Conservation (phyloP, 2,888 invertebrate genomes). For the Barypeithes pellucidus region DNA sequence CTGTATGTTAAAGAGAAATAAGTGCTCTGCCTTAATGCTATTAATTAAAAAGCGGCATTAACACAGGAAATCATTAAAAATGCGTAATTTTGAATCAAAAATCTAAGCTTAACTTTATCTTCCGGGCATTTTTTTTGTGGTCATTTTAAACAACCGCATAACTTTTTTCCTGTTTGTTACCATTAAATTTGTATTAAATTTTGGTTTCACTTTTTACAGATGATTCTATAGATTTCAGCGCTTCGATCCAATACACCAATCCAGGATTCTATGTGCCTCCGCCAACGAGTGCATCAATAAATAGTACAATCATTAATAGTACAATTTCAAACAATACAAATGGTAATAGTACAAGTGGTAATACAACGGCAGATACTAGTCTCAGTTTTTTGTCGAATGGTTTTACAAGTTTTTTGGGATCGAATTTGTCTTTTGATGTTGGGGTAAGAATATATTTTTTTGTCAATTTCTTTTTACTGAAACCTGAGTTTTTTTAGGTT, state of each 20-base stretch:
- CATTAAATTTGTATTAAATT: no score
- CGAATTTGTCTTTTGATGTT: constrained; percentile 51
- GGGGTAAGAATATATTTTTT: constrained; percentile 35
- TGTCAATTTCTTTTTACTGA: background rate
- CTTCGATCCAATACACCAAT: constrained; percentile 60
- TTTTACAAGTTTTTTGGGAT: constrained; percentile 75
- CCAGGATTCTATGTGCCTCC: constrained; percentile 71
- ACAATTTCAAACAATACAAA: constrained; percentile 21
- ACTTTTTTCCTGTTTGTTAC: no score
- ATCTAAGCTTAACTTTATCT: no score
- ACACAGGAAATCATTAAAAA: no score
- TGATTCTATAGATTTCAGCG: constrained; percentile 44
- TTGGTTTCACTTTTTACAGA: constrained; percentile 44
- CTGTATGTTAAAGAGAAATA: no score
- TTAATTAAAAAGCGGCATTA: no score
- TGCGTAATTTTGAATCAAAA: no score
- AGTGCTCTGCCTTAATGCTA: no score
- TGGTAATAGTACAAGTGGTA: constrained; percentile 24
- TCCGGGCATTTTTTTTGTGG: no score
- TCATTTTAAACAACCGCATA: no score
- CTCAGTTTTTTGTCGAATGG: constrained; percentile 70
- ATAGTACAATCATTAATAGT: constrained; percentile 13
- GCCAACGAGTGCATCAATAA: constrained; percentile 23
- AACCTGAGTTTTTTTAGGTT: background rate
- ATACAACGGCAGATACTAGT: constrained; percentile 49